These are phyloP conservation scores for Pteria penguin DNA, from an alignment of 2,888 invertebrate species.

Conservation along the genomic window DNA sequence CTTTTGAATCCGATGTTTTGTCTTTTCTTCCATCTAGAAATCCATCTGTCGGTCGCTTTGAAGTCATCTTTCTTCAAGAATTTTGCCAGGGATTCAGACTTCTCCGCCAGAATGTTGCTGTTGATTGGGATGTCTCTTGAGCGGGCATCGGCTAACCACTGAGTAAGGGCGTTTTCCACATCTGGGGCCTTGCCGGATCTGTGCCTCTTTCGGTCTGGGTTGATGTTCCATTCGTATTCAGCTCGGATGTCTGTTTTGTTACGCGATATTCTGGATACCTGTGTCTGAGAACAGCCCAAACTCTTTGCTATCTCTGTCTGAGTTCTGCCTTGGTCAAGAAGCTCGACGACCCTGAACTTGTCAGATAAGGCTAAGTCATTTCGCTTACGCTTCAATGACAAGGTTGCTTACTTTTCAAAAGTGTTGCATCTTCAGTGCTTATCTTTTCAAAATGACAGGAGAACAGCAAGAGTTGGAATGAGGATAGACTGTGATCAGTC, in stretches of 20 bases:
- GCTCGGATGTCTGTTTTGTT: constrained; percentile 29
- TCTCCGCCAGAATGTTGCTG: background rate
- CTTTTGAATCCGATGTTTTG: constrained; percentile 15
- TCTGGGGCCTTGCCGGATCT: constrained; percentile 31
- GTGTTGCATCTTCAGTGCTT: too few species aligned
- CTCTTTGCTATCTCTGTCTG: constrained; percentile 11
- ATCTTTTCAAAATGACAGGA: too few species aligned
- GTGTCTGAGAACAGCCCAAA: constrained; percentile 4
- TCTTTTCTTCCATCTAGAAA: constrained; percentile 37
- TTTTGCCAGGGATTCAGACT: constrained; percentile 2
- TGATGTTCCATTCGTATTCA: constrained; percentile 25
- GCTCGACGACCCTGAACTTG: constrained; percentile 27
- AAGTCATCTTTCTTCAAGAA: background rate
- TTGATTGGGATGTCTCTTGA: constrained; percentile 22
- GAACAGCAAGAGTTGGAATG: too few species aligned
- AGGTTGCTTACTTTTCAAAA: too few species aligned
- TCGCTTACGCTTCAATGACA: background rate
- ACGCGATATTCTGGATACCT: constrained; percentile 6
- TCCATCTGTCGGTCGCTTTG: constrained; percentile 20
- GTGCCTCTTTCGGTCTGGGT: constrained; percentile 41
- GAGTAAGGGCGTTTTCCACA: constrained; percentile 23
- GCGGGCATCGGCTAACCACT: constrained; percentile 30
- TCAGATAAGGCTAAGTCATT: background rate
- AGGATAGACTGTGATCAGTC: too few species aligned
- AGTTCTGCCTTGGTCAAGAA: too few species aligned